A percentile compares a stretch with the other conserved stretches of the same genome.
phyloP scores from a whole-genome alignment of 2,888 invertebrate species.

The Pristionchus entomophagus region DNA sequence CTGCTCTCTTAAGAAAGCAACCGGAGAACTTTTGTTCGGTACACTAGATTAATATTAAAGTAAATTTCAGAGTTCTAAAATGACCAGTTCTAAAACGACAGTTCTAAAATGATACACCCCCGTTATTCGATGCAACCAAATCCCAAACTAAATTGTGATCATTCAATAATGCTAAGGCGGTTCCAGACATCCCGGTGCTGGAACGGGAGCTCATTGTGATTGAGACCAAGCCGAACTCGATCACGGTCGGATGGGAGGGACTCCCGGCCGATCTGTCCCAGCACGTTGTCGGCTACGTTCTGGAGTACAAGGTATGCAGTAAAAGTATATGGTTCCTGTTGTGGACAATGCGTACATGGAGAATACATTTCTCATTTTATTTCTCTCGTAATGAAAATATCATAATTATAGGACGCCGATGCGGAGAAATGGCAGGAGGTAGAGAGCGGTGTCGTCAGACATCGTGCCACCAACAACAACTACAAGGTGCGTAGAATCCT shows the following conservation, averaged over 20 bases:
- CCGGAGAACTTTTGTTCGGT: too few relatives aligned
- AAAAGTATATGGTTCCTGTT: too few relatives aligned
- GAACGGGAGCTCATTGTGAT: constrained; percentile 70
- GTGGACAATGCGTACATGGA: background rate
- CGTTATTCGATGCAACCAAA: too few relatives aligned
- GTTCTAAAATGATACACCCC: too few relatives aligned
- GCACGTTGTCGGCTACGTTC: constrained; percentile 69
- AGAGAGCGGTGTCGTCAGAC: constrained; percentile 65
- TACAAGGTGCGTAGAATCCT: constrained; percentile 64
- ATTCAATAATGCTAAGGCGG: too few relatives aligned
- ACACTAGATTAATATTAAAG: too few relatives aligned
- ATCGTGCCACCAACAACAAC: constrained; percentile 64
- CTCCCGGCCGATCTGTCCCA: constrained; percentile 61
- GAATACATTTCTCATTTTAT: background rate
- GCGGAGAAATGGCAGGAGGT: constrained; percentile 44
- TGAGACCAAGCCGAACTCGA: constrained; percentile 72
- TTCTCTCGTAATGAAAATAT: background rate
- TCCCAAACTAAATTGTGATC: too few relatives aligned
- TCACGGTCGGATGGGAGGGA: constrained; percentile 74
- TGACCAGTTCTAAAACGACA: too few relatives aligned
- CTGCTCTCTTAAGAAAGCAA: too few relatives aligned
- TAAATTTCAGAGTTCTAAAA: too few relatives aligned
- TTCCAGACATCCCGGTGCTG: constrained; percentile 74
- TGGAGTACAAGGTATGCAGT: constrained; percentile 72
- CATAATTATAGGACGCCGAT: constrained; percentile 34